Conservation (phyloP, 2,113 vertebrate genomes). For the Pterocles orientalis region DNA sequence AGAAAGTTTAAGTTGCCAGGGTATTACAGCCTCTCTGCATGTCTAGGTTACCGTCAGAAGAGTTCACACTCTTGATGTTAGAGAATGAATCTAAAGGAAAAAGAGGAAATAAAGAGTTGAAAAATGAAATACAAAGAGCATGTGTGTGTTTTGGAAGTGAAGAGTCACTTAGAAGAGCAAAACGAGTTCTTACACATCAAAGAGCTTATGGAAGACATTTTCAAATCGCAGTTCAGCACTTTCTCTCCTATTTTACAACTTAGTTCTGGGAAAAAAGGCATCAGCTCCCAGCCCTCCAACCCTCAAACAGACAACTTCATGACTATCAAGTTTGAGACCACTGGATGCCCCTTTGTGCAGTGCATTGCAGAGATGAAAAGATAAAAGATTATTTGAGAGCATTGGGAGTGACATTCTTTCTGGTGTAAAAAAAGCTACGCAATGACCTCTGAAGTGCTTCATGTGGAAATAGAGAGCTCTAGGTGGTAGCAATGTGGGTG, state of each 20-base stretch:
- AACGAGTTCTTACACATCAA: neutral
- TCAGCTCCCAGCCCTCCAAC: neutral
- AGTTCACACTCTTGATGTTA: conserved; percentile 37
- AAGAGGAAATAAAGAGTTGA: conserved; percentile 29
- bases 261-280: neutral
- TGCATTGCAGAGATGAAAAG: neutral
- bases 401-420: neutral
- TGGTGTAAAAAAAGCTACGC: neutral
- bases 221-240: neutral
- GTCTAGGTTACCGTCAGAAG: conserved; percentile 43
- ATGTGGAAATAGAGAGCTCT: neutral
- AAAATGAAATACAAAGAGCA: conserved; percentile 9
- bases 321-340: neutral
- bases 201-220: neutral
- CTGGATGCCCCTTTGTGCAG: neutral
- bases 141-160: neutral
- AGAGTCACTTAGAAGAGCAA: neutral
- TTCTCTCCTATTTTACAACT: neutral
- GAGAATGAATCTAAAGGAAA: conserved; percentile 28
- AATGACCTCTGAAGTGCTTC: neutral
- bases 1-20: conserved; percentile 43
- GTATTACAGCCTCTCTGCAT: conserved; percentile 36
- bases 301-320: neutral
- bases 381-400: neutral
- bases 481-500: neutral